Evolutionary conservation across 2,113 vertebrate species (phyloP).

Genomic region (Toxostoma redivivum): DNA sequence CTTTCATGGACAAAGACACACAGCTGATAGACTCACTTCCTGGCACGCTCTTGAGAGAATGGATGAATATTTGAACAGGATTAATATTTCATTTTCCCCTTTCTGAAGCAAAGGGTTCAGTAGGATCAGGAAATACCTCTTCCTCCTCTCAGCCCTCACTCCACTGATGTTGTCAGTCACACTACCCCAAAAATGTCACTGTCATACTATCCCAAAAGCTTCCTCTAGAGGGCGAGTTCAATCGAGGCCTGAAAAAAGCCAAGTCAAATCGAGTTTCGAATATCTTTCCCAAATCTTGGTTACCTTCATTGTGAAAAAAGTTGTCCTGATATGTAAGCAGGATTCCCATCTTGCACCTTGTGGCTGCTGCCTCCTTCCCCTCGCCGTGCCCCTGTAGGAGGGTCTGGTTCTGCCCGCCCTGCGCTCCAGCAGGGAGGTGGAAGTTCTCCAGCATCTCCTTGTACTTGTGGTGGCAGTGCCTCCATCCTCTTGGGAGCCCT

Average conservation of each 20-base stretch:
- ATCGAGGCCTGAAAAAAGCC: background rate
- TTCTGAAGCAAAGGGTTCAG: background rate
- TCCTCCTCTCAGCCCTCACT: background rate
- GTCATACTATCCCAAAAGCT: background rate
- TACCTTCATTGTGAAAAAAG: background rate
- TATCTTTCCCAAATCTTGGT: background rate
- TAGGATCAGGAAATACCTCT: background rate
- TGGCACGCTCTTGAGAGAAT: background rate
- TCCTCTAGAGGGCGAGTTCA: background rate
- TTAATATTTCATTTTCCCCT: background rate
- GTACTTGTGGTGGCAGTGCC: background rate
- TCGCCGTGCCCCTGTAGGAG: background rate
- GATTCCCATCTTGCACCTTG: background rate
- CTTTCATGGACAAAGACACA: background rate
- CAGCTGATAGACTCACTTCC: background rate
- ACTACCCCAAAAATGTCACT: background rate
- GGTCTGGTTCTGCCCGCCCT: background rate
- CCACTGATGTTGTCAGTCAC: background rate
- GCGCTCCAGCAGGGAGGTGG: fast-evolving
- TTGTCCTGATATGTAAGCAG: background rate
- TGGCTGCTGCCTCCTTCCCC: background rate
- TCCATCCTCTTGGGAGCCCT: background rate
- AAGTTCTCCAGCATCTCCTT: background rate
- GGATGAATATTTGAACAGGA: background rate
- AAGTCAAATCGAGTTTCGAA: background rate